phyloP scores from a whole-genome alignment of 2,888 invertebrate genomes.

The Brachycybe producta region DNA sequence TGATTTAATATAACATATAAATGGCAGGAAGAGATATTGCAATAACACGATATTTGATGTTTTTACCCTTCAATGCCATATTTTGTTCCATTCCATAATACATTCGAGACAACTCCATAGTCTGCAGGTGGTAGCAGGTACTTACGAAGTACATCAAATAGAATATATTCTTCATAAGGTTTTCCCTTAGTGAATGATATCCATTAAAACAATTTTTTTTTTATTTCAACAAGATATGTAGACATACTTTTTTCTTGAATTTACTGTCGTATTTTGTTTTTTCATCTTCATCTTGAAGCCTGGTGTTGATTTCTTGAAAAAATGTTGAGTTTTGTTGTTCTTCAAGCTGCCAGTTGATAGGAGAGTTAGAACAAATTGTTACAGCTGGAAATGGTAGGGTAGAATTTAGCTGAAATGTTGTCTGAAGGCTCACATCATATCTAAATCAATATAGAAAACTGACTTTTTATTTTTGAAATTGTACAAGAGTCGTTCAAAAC shows the following conservation, averaged over 20 bases:
- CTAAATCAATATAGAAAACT: no score
- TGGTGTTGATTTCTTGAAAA: background rate
- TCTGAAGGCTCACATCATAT: conserved; percentile 4
- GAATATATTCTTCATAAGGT: conserved; percentile 2
- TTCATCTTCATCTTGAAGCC: background rate
- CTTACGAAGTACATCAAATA: background rate
- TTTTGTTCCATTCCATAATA: background rate
- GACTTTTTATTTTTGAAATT: no score
- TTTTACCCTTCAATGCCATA: background rate
- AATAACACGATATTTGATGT: no score
- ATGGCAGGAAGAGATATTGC: no score
- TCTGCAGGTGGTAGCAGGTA: background rate
- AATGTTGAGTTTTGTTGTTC: background rate
- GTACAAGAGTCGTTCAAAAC: no score
- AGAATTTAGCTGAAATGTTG: background rate
- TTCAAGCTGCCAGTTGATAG: background rate
- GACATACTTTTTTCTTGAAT: conserved; percentile 7
- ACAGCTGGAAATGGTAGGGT: conserved; percentile 5
- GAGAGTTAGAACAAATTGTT: background rate
- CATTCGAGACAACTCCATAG: background rate
- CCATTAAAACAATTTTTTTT: background rate
- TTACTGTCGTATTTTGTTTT: conserved; percentile 6
- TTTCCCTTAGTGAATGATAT: background rate
- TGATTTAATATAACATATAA: no score
- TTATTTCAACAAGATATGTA: background rate